Evolutionary conservation across 2,113 vertebrate species (phyloP).

Genomic region (Merops nubicus): DNA sequence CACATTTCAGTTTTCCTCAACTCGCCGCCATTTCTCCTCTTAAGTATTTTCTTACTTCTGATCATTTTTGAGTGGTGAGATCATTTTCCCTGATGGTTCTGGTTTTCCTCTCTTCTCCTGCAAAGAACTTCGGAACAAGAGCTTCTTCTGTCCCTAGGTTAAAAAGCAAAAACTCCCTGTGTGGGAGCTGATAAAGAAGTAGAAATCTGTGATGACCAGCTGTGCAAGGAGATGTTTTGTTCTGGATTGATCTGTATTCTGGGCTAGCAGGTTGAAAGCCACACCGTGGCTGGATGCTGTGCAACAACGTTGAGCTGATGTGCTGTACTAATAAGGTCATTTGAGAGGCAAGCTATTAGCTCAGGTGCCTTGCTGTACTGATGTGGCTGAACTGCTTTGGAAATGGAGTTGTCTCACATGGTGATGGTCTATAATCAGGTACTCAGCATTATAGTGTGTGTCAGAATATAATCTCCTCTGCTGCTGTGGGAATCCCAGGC

Average conservation of each 20-base stretch:
- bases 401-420: not conserved
- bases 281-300: not conserved
- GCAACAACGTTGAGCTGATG: not conserved
- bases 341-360: not conserved
- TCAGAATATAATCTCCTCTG: not conserved
- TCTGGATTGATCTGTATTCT: not conserved
- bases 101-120: not conserved
- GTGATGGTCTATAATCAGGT: not conserved
- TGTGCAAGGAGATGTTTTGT: not conserved
- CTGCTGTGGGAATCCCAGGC: not conserved
- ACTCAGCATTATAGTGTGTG: accelerated
- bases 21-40: not conserved
- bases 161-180: not conserved
- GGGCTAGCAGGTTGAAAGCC: not conserved
- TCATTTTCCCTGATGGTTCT: not conserved
- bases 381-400: not conserved
- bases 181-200: not conserved
- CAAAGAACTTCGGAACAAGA: not conserved
- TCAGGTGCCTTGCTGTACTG: not conserved
- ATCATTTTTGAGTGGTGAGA: not conserved
- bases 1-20: not conserved
- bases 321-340: not conserved
- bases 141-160: not conserved
- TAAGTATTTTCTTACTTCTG: not conserved
- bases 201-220: not conserved